phyloP scores from a whole-genome alignment of 2,888 invertebrate genomes.

The Callyntrura guangdongensis region DNA sequence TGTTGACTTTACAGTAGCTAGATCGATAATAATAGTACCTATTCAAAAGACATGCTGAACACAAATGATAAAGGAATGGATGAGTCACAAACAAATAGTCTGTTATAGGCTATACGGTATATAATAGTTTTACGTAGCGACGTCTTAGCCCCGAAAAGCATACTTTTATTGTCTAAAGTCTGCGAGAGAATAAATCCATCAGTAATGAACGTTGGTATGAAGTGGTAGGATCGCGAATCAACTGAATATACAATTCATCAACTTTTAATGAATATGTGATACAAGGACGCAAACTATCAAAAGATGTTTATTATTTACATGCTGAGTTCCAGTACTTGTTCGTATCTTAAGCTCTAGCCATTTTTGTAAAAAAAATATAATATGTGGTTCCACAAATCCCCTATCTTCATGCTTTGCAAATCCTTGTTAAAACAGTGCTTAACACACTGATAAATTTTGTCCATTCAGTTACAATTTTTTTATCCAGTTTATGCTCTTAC shows the following conservation, averaged over 20 bases:
- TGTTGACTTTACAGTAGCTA: too few species aligned
- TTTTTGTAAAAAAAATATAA: too few species aligned
- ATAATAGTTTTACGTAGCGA: neutral
- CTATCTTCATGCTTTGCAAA: neutral
- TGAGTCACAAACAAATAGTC: too few species aligned
- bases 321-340: neutral
- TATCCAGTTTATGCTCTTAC: too few species aligned
- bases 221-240: too few species aligned
- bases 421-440: neutral
- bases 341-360: too few species aligned
- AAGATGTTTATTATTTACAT: constrained; percentile 11
- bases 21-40: too few species aligned
- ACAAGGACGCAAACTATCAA: constrained; percentile 3
- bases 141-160: neutral
- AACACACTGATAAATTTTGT: neutral
- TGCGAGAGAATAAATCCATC: too few species aligned
- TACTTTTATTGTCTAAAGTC: neutral
- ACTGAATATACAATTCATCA: too few species aligned
- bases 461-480: neutral
- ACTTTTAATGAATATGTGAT: neutral
- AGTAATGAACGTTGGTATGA: too few species aligned
- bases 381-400: neutral
- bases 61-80: too few species aligned
- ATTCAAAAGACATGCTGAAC: too few species aligned
- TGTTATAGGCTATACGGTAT: neutral